Conservation (phyloP, 2,888 invertebrate species). For the Sylvicola cinctus region DNA sequence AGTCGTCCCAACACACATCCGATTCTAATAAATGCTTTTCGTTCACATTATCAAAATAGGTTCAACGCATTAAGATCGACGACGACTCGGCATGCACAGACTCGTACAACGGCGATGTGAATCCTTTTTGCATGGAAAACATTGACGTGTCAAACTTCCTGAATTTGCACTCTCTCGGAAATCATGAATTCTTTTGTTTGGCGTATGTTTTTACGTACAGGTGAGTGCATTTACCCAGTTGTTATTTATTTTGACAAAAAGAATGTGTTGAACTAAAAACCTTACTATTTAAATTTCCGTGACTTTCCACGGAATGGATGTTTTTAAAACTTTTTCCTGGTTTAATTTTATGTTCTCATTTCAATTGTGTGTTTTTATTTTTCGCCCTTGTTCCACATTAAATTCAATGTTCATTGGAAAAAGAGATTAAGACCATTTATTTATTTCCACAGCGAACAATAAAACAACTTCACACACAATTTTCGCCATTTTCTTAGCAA, state of each 20-base stretch:
- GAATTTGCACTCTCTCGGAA: slow-evolving; percentile 88
- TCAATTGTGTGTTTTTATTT: too few relatives aligned
- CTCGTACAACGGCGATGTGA: slow-evolving; percentile 43
- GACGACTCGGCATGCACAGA: slow-evolving; percentile 61
- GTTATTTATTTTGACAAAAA: too few relatives aligned
- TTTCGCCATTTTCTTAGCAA: too few relatives aligned
- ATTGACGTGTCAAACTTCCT: slow-evolving; percentile 98
- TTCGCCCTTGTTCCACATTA: neutral
- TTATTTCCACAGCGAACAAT: too few relatives aligned
- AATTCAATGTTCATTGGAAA: too few relatives aligned
- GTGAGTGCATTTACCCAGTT: slow-evolving; percentile 13
- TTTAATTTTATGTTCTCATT: too few relatives aligned
- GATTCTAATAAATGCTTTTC: slow-evolving; percentile 3
- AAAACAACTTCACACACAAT: too few relatives aligned
- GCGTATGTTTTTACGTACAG: slow-evolving; percentile 96
- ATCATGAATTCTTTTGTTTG: slow-evolving; percentile 96
- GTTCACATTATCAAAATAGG: slow-evolving; percentile 11
- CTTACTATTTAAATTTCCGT: too few relatives aligned
- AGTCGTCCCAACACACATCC: slow-evolving; percentile 1
- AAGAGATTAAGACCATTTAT: too few relatives aligned
- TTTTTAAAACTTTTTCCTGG: too few relatives aligned
- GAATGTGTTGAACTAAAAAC: too few relatives aligned
- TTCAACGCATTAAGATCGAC: slow-evolving; percentile 54
- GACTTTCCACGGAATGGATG: too few relatives aligned
- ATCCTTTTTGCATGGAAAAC: slow-evolving; percentile 87